phyloP scores from a whole-genome alignment of 2,113 vertebrate genomes.

The Craseonycteris thonglongyai region DNA sequence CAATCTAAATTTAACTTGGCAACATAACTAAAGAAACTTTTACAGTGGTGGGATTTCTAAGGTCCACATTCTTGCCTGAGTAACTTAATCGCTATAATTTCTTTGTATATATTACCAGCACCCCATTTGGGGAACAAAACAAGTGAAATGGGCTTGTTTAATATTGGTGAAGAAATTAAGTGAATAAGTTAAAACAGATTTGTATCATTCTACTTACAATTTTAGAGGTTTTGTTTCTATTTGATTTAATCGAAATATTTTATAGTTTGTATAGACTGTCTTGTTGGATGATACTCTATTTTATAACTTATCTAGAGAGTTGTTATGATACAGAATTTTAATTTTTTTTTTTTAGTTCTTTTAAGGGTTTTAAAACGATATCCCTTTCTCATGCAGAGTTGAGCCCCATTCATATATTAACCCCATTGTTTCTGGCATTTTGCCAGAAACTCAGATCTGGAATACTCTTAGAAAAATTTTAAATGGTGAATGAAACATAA shows the following conservation, averaged over 20 bases:
- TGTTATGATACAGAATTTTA: not conserved
- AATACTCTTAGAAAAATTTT: not conserved
- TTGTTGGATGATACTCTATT: not conserved
- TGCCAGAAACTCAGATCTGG: not conserved
- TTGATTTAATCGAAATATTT: not conserved
- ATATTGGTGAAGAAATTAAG: slow-evolving; percentile 16
- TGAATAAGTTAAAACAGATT: slow-evolving; percentile 16
- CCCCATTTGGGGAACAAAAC: not conserved
- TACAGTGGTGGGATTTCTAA: not conserved
- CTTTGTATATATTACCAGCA: not conserved
- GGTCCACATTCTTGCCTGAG: not conserved
- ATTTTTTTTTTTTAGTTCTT: not conserved
- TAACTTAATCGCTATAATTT: not conserved
- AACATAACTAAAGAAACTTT: not conserved
- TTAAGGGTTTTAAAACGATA: not conserved
- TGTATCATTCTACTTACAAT: not conserved
- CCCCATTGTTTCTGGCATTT: not conserved
- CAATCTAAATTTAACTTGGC: not conserved
- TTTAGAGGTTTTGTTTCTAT: not conserved
- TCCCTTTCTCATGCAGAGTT: not conserved
- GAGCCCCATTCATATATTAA: not conserved
- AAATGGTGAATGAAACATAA: slow-evolving; percentile 14
- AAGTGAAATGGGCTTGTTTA: not conserved
- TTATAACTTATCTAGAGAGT: not conserved
- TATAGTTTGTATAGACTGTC: not conserved